Evolutionary conservation across 2,797 vertebrate species (phyloP).

Genomic region (Nyctalus aviator): DNA sequence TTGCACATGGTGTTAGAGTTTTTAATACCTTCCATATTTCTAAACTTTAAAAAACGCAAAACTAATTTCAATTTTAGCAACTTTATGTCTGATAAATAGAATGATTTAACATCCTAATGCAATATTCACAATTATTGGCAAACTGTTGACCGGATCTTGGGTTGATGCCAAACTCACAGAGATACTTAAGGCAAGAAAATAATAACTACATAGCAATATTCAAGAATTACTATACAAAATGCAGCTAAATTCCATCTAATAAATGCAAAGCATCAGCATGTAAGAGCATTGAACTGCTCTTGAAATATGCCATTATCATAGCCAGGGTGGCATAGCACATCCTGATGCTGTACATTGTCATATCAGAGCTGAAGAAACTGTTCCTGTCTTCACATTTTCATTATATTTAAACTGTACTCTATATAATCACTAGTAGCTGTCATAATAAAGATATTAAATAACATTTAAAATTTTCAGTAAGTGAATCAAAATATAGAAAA

Average conservation of each 20-base stretch:
- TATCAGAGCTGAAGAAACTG: not conserved
- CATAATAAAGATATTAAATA: conserved; percentile 7
- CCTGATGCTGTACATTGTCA: not conserved
- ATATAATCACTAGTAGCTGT: not conserved
- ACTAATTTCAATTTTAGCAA: conserved; percentile 54
- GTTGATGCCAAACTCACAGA: not conserved
- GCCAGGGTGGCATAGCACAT: not conserved
- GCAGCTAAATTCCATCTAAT: not conserved
- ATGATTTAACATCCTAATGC: not conserved
- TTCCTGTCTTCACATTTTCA: not conserved
- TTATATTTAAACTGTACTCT: not conserved
- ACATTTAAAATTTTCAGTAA: conserved; percentile 17
- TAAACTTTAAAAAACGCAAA: conserved; percentile 51
- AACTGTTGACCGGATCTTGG: not conserved
- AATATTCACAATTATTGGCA: conserved; percentile 39
- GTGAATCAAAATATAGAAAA: conserved; percentile 20
- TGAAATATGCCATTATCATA: not conserved
- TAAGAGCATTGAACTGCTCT: not conserved
- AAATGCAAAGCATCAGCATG: not conserved
- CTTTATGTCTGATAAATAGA: conserved; percentile 4
- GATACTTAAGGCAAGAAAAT: not conserved
- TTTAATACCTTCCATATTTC: conserved; percentile 20
- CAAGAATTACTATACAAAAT: not conserved
- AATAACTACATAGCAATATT: not conserved
- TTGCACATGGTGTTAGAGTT: not conserved